phyloP scores from a whole-genome alignment of 2,797 vertebrate genomes.

The Chaetophractus vellerosus region DNA sequence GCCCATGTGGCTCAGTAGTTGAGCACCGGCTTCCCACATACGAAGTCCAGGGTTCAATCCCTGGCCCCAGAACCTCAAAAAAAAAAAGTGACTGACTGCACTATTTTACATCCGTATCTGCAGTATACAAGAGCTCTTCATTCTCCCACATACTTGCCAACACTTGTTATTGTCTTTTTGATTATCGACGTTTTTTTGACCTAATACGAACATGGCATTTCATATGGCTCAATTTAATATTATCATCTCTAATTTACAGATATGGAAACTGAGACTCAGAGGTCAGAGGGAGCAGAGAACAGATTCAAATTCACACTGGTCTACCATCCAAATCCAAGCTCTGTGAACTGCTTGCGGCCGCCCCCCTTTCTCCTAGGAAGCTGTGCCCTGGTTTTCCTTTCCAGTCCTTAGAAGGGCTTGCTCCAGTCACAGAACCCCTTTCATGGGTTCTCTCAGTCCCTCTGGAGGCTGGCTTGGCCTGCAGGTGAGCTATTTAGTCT shows the following conservation, averaged over 20 bases:
- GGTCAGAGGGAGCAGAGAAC: neutral
- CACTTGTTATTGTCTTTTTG: neutral
- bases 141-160: neutral
- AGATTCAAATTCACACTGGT: neutral
- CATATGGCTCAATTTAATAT: neutral
- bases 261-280: neutral
- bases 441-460: neutral
- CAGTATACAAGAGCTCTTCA: too few relatives aligned
- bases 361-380: neutral
- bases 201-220: neutral
- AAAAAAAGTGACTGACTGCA: too few relatives aligned
- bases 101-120: neutral
- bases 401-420: fast-evolving
- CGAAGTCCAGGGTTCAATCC: too few relatives aligned
- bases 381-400: too few relatives aligned
- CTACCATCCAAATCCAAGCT: neutral
- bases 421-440: neutral
- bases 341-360: neutral
- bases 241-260: neutral
- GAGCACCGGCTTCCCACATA: too few relatives aligned
- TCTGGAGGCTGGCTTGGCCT: neutral
- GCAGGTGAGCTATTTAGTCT: neutral
- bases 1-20: too few relatives aligned
- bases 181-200: neutral
- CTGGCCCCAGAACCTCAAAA: too few relatives aligned